A percentile compares a stretch with the other conserved stretches of the same genome.
These are phyloP conservation scores for Agrilus planipennis DNA, from an alignment of 1,140 invertebrate genomes.

Conservation along the genomic window DNA sequence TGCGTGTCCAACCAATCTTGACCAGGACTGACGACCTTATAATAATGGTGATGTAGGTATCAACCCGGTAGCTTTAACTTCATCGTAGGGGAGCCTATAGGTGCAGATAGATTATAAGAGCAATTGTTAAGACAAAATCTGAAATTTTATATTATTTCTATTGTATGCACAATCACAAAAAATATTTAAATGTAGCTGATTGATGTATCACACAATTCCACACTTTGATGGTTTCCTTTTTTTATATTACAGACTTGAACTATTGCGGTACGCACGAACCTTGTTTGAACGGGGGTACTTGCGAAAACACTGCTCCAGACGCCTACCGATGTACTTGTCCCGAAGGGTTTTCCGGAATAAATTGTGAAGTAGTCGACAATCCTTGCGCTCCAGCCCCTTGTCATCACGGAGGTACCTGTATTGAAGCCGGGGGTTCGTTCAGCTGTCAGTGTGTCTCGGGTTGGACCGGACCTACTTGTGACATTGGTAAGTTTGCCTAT, in stretches of 20 bases:
- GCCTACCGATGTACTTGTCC: constrained; percentile 85
- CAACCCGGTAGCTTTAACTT: too few relatives aligned
- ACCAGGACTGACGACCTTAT: too few relatives aligned
- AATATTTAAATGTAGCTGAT: too few relatives aligned
- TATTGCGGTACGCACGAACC: constrained; percentile 96
- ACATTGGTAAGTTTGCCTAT: constrained; percentile 46
- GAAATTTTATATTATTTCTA: too few relatives aligned
- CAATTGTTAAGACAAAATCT: too few relatives aligned
- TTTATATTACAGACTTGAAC: constrained; percentile 70
- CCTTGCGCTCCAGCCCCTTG: constrained; percentile 84
- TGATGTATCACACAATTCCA: too few relatives aligned
- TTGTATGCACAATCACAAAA: too few relatives aligned
- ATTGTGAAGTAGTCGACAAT: constrained; percentile 85
- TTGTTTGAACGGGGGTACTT: constrained; percentile 90
- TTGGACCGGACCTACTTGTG: constrained; percentile 73
- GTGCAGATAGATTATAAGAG: too few relatives aligned
- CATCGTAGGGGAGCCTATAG: too few relatives aligned
- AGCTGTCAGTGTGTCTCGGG: constrained; percentile 75
- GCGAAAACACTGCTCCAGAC: constrained; percentile 87
- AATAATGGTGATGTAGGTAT: too few relatives aligned
- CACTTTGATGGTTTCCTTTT: too few relatives aligned
- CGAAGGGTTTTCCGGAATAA: constrained; percentile 79
- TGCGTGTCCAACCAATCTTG: too few relatives aligned
- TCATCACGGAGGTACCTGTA: constrained; percentile 71
- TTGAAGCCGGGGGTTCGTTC: constrained; percentile 41